phyloP scores from a whole-genome alignment of 1,140 invertebrate genomes.

The Nephotettix cincticeps region DNA sequence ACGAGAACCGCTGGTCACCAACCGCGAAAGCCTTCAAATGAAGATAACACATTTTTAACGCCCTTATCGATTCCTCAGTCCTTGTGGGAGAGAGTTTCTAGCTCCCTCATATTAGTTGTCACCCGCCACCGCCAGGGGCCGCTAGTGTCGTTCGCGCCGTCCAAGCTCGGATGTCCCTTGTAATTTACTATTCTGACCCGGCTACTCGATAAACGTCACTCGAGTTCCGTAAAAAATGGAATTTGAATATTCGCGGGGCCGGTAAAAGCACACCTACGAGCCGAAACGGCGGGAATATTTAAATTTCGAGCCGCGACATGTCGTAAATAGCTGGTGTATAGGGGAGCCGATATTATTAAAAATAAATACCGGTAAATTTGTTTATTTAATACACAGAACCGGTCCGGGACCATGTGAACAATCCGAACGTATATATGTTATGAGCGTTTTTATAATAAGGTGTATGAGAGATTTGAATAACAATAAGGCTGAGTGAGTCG shows the following conservation, averaged over 20 bases:
- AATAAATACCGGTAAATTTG: slow-evolving; percentile 22
- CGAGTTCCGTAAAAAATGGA: slow-evolving; percentile 7
- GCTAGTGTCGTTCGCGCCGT: too few species aligned
- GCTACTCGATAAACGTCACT: slow-evolving; percentile 15
- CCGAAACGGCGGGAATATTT: background rate
- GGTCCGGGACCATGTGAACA: background rate
- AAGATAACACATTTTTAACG: too few species aligned
- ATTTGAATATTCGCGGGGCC: slow-evolving; percentile 14
- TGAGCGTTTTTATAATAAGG: slow-evolving; percentile 16
- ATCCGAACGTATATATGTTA: slow-evolving; percentile 18
- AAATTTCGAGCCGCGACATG: slow-evolving; percentile 6
- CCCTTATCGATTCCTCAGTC: too few species aligned
- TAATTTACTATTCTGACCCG: background rate
- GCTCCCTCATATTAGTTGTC: too few species aligned
- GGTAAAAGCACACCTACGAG: slow-evolving; percentile 11
- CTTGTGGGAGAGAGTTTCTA: too few species aligned
- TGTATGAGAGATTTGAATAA: slow-evolving; percentile 17
- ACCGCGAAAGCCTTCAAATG: too few species aligned
- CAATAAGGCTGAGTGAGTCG: background rate
- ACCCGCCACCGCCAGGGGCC: too few species aligned
- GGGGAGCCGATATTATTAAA: slow-evolving; percentile 19
- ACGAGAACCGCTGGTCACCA: too few species aligned
- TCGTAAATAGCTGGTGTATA: slow-evolving; percentile 5
- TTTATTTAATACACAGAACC: slow-evolving; percentile 23
- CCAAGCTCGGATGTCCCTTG: too few species aligned